phyloP scores from a whole-genome alignment of 2,113 vertebrate species.

The Platanista minor region DNA sequence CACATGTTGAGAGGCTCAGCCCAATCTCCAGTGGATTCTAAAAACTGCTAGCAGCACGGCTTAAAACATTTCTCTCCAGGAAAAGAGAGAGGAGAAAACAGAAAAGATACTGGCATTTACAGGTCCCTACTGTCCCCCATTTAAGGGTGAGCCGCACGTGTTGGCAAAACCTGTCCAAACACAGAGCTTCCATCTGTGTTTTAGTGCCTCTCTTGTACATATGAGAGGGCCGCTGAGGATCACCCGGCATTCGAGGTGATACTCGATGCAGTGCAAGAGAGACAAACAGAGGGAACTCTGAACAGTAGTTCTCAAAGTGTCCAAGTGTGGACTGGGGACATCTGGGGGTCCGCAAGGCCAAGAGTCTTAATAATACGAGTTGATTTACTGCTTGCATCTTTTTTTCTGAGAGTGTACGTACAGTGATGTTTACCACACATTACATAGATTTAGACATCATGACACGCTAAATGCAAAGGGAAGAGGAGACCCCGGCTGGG shows the following conservation, averaged over 20 bases:
- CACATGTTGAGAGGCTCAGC: background rate
- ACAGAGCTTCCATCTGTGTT: background rate
- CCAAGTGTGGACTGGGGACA: background rate
- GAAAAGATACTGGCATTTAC: background rate
- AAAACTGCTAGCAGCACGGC: background rate
- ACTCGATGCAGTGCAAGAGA: background rate
- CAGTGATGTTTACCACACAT: background rate
- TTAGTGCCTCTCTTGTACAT: background rate
- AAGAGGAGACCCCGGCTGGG: too few relatives aligned
- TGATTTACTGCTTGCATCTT: background rate
- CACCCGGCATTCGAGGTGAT: fast-evolving
- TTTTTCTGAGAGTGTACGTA: background rate
- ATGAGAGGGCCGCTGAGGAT: fast-evolving
- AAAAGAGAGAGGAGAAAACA: background rate
- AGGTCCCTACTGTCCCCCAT: background rate
- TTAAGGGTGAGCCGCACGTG: background rate
- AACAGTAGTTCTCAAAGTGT: background rate
- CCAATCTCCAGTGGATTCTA: background rate
- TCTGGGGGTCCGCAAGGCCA: background rate
- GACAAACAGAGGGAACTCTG: background rate
- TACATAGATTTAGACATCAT: background rate
- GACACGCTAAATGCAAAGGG: too few relatives aligned
- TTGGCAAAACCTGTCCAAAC: background rate
- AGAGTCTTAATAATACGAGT: background rate
- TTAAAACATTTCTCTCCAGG: background rate